phyloP scores from a whole-genome alignment of 1,140 invertebrate genomes.

The Nebria ingens region DNA sequence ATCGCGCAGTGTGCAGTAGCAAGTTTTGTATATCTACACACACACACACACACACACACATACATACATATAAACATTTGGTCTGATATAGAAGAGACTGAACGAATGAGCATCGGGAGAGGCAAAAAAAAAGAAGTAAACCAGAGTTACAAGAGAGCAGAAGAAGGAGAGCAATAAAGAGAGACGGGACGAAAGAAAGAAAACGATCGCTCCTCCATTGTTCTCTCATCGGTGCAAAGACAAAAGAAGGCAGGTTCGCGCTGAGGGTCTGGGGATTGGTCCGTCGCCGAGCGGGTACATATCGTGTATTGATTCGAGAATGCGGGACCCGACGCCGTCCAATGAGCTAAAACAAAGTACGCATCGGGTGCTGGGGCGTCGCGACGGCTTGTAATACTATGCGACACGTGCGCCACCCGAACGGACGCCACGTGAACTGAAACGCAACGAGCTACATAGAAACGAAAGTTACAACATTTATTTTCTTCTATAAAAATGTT shows the following conservation, averaged over 20 bases:
- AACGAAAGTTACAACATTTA: too few relatives aligned
- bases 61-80: too few relatives aligned
- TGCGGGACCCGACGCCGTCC: neutral
- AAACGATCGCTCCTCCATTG: constrained; percentile 7
- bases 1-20: too few relatives aligned
- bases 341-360: constrained; percentile 8
- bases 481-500: too few relatives aligned
- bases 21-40: too few relatives aligned
- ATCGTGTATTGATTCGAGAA: constrained; percentile 7
- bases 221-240: neutral
- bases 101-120: too few relatives aligned
- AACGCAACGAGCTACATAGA: neutral
- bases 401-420: neutral
- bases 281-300: constrained; percentile 8
- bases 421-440: neutral
- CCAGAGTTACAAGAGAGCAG: neutral
- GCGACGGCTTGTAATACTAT: neutral
- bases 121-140: neutral
- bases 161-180: neutral
- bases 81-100: too few relatives aligned
- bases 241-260: neutral
- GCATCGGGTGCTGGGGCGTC: neutral
- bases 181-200: neutral
- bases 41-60: too few relatives aligned
- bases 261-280: neutral